Evolutionary conservation across 2,888 invertebrate species (phyloP).

Genomic region (Pachymerium ferrugineum): DNA sequence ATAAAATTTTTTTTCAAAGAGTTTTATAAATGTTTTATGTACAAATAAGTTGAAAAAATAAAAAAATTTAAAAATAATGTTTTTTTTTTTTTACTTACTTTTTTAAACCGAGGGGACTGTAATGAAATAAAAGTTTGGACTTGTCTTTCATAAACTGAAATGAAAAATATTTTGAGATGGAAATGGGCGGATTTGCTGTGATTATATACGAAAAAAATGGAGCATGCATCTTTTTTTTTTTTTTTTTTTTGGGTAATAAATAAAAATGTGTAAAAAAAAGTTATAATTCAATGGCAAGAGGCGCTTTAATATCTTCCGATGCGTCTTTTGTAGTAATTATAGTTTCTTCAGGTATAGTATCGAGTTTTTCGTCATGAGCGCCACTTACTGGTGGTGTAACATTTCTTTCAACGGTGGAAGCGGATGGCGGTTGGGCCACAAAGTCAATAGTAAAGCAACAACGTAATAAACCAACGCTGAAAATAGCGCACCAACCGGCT

Average conservation of each 20-base stretch:
- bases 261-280: too few relatives aligned
- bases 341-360: not conserved
- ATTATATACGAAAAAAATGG: too few relatives aligned
- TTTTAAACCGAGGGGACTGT: not conserved
- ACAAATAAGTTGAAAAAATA: too few relatives aligned
- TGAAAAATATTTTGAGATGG: not conserved
- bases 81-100: too few relatives aligned
- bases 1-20: too few relatives aligned
- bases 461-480: not conserved
- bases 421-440: not conserved
- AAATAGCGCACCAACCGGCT: conserved; percentile 1
- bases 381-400: not conserved
- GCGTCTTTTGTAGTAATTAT: too few relatives aligned
- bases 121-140: not conserved
- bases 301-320: too few relatives aligned
- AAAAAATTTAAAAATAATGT: too few relatives aligned
- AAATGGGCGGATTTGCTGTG: not conserved
- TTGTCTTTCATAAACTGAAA: not conserved
- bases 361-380: not conserved
- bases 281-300: not conserved
- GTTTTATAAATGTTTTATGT: too few relatives aligned
- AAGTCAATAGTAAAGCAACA: conserved; percentile 18
- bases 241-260: too few relatives aligned
- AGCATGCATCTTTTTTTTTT: too few relatives aligned
- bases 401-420: not conserved